Evolutionary conservation across 2,113 vertebrate species (phyloP).

Genomic region (Oncorhynchus kisutch): DNA sequence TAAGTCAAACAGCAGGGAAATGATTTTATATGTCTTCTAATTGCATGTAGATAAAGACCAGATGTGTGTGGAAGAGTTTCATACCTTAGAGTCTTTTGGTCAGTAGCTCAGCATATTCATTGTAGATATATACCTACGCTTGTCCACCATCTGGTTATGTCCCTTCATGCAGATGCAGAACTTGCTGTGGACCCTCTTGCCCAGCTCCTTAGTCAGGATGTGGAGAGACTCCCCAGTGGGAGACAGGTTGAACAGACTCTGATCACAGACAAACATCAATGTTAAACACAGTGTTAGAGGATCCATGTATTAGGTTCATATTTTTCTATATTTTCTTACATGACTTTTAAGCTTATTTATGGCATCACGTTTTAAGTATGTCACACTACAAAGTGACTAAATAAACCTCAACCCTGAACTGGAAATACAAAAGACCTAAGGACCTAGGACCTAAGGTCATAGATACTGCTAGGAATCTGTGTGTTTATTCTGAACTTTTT

Average conservation of each 20-base stretch:
- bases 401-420: not conserved
- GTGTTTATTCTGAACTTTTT: too few species aligned
- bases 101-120: constrained; percentile 75
- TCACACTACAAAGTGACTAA: too few species aligned
- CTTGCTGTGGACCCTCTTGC: constrained; percentile 73
- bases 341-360: constrained; percentile 56
- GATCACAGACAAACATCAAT: too few species aligned
- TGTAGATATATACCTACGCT: constrained; percentile 73
- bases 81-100: constrained; percentile 78
- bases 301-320: too few species aligned
- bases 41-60: too few species aligned
- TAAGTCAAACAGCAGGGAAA: too few species aligned
- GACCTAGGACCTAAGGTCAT: not conserved
- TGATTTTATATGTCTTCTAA: constrained; percentile 35
- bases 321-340: constrained; percentile 24
- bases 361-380: too few species aligned
- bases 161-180: constrained; percentile 73
- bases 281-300: too few species aligned
- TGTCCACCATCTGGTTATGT: constrained; percentile 65
- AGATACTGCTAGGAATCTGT: too few species aligned
- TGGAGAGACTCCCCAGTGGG: constrained; percentile 82
- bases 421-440: not conserved
- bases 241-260: constrained; percentile 58
- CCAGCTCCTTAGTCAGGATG: constrained; percentile 76
- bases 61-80: too few species aligned